Percentiles rank a stretch among this genome's conserved stretches.
phyloP scores from a whole-genome alignment of 1,140 invertebrate species.

The Stegodyphus dumicola region DNA sequence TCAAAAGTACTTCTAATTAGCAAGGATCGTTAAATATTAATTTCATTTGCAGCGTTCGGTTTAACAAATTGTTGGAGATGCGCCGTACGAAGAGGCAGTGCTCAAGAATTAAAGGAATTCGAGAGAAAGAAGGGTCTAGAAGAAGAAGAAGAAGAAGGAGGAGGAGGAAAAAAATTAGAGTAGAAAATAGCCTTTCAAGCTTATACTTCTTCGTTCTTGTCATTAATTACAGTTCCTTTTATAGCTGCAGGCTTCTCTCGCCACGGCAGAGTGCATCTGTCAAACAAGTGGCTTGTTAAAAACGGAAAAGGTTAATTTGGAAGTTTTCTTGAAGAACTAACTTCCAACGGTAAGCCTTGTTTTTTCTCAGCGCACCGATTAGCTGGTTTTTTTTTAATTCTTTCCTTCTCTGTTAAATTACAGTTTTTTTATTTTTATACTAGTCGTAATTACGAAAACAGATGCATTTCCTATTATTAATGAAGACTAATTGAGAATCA shows the following conservation, averaged over 20 bases:
- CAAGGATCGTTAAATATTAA: slow-evolving; percentile 59
- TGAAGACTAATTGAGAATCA: slow-evolving; percentile 61
- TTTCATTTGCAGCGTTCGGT: slow-evolving; percentile 55
- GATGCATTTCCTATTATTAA: slow-evolving; percentile 61
- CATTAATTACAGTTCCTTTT: slow-evolving; percentile 16
- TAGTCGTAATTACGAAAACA: slow-evolving; percentile 59
- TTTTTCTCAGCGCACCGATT: slow-evolving; percentile 32
- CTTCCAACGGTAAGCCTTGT: slow-evolving; percentile 20
- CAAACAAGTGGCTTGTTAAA: slow-evolving; percentile 61
- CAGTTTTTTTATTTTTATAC: slow-evolving; percentile 25
- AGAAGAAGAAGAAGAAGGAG: neutral
- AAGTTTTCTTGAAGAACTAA: slow-evolving; percentile 44
- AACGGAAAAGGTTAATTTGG: slow-evolving; percentile 60
- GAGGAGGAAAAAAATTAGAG: neutral
- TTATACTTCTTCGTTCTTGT: neutral
- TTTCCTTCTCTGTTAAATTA: neutral
- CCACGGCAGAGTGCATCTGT: slow-evolving; percentile 42
- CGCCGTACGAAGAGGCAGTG: neutral
- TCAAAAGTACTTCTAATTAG: slow-evolving; percentile 53
- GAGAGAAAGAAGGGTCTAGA: slow-evolving; percentile 2
- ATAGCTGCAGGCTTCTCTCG: neutral
- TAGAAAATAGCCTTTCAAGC: slow-evolving; percentile 43
- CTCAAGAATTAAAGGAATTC: neutral
- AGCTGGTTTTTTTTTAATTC: neutral
- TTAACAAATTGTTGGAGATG: slow-evolving; percentile 49